Evolutionary conservation across 2,797 vertebrate species (phyloP), one percentile per base, ranked within the genome.

Genomic region (Hypotaenidia philippensis): DNA sequence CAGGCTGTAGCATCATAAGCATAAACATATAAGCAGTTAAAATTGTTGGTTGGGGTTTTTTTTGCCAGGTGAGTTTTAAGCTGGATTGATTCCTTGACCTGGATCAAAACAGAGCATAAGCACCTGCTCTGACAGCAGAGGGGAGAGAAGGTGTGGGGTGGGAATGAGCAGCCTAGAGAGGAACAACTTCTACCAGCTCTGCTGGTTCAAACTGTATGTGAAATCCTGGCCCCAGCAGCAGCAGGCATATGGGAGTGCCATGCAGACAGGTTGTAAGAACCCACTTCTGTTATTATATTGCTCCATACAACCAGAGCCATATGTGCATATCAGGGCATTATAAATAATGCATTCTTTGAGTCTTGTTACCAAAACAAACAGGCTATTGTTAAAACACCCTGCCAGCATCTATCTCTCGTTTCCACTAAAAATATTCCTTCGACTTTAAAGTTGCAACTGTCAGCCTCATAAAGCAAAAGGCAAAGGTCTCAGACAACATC

Each of bases 341-440:
- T 95, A 96, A 96, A 97, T 91, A 94, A 94, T 88, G 59, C 59
- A 92, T 91, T 88, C 80, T 93, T 95, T 70, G 52, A 86, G 66
- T 86, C 85, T 82, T 90, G 80, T 93, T 95, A 82, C 80, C 94
- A 95, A 96, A 96, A 94, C 94, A 95, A 96, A 93, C 68, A 93
- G 61, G 52, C 40, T 44, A 86, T 72, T 88, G 85, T 82, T 90
- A 76, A 93, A 96, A 90, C 38, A 89, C 72, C 59, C 47, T 59
- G 60, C 76, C 85, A 91, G 66, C 74, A 82, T 38, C 83, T 79
- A 56, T 85, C 66, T 79, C 63, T 82, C 94, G 64, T 96, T 96
- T 91, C 83, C 64, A 82, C 80, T 90, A 84, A 94, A 96, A 95
- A 96, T 90, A 90, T 82, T 91, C 66, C 77, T 87, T 79, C 70